phyloP scores from a whole-genome alignment of 2,888 invertebrate species.

The Neoscelio sp. region DNA sequence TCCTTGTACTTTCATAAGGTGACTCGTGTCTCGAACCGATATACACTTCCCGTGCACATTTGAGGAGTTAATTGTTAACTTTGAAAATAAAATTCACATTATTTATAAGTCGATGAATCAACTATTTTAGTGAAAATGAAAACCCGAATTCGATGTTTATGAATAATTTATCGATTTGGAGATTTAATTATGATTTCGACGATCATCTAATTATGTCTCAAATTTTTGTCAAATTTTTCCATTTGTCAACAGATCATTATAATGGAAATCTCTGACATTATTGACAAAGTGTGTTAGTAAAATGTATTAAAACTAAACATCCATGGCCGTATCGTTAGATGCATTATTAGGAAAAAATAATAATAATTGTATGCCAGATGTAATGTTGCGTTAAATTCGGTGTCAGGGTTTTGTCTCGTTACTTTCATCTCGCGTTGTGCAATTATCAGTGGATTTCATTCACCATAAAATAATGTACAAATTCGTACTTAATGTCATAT shows the following conservation, averaged over 20 bases:
- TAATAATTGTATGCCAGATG: not conserved
- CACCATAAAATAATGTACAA: not conserved
- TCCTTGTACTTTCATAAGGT: conserved; percentile 48
- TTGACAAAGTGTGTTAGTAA: not conserved
- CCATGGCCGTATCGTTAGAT: too few species aligned
- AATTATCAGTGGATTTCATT: conserved; percentile 16
- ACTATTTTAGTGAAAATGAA: conserved; percentile 18
- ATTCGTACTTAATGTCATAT: not conserved
- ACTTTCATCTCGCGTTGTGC: conserved; percentile 27
- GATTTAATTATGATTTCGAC: not conserved
- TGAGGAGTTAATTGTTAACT: conserved; percentile 58
- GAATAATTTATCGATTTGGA: conserved; percentile 50
- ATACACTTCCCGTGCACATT: conserved; percentile 52
- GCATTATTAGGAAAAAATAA: conserved; percentile 1
- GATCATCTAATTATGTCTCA: not conserved
- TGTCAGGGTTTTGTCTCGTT: conserved; percentile 31
- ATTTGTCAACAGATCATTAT: not conserved
- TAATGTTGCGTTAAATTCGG: conserved; percentile 21
- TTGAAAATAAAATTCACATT: not conserved
- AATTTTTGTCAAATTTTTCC: not conserved
- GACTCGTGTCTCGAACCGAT: conserved; percentile 27
- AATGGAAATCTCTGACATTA: not conserved
- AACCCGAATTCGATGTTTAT: conserved; percentile 61
- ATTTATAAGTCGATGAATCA: conserved; percentile 13
- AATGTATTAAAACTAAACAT: not conserved